Evolutionary conservation across 1,140 invertebrate species (phyloP), one percentile per base, ranked within the genome.

Genomic region (Drosophila parabipectinata): DNA sequence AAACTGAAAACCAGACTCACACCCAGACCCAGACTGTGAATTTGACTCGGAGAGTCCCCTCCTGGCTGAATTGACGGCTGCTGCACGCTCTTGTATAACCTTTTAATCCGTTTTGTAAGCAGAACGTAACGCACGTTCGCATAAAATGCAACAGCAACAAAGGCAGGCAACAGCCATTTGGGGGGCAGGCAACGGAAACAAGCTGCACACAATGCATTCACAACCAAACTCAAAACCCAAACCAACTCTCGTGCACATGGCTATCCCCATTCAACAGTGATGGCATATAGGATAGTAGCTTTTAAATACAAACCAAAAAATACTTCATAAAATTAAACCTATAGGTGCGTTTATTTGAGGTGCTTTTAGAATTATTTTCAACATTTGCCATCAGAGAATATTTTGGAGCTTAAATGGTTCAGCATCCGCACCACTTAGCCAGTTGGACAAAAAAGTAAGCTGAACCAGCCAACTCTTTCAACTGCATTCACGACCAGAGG

Each of bases 41-140:
- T 37, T 37, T 37, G 34, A 37, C 12, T 37, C 34, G 34, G 5
- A 47, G 18, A 21, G 18, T 18, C 9, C 47, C 28, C 50, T 59
- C 15, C 52, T 57, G 55, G 41, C 55, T 37, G 53, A 66, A 74
- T 64, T 68, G 76, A 61, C 76, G 61, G 73, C 60, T 78, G 63
- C 47, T 85, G 80, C 77, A 87, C 77, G 72, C 87, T 72, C 79
- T 85, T 90, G 80, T 90, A 81, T 82, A 90, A 90, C 87, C 87
- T 90, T 90, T 90, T 90, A 90, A 90, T 90, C 87, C 87, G 85
- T 90, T 90, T 90, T 90, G 85, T 90, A 90, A 90, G 85, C 85
- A 90, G 81, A 90, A 90, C 79, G 82, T 82, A 82, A 90, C 85
- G 87, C 81, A 82, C 80, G 77, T 82, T 83, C 64, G 72, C 79